A percentile compares a stretch with the other conserved stretches of the same genome.
These are phyloP conservation scores for Sclerodermus sp. DNA, from an alignment of 2,888 invertebrate species.

Conservation along the genomic window DNA sequence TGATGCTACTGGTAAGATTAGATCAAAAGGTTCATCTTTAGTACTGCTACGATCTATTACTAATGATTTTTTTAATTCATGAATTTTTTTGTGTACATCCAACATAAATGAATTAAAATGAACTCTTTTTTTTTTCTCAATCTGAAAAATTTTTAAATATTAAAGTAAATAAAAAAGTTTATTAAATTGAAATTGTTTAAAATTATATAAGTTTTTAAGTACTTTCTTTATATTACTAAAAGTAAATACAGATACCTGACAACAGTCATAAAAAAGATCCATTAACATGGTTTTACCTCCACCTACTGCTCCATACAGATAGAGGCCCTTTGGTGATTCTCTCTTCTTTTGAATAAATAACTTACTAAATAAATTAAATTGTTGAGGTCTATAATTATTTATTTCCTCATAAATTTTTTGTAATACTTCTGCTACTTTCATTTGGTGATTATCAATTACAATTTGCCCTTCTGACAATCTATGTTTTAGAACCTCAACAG, in stretches of 20 bases:
- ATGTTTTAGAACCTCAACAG: conserved; percentile 62
- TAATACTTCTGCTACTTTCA: conserved; percentile 68
- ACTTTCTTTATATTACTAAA: conserved; percentile 3
- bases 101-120: conserved; percentile 99
- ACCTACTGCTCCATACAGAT: conserved; percentile 88
- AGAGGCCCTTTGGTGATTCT: conserved; percentile 75
- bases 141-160: conserved; percentile 58
- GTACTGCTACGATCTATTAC: conserved; percentile 60
- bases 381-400: conserved; percentile 63
- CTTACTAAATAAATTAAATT: conserved; percentile 56
- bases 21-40: conserved; percentile 80
- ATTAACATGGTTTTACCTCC: conserved; percentile 99
- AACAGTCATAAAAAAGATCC: conserved; percentile 92
- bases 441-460: conserved; percentile 73
- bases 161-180: neutral
- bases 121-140: conserved; percentile 74
- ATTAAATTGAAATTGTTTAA: neutral
- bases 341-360: conserved; percentile 48
- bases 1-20: conserved; percentile 91
- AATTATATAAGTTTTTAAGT: neutral
- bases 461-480: conserved; percentile 66
- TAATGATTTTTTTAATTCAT: conserved; percentile 75
- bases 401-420: conserved; percentile 71
- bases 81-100: conserved; percentile 89
- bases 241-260: conserved; percentile 57